Evolutionary conservation across 1,140 invertebrate genomes (phyloP), one percentile per base, ranked within the genome.

Genomic region (Scaptodrosophila lebanonensis): DNA sequence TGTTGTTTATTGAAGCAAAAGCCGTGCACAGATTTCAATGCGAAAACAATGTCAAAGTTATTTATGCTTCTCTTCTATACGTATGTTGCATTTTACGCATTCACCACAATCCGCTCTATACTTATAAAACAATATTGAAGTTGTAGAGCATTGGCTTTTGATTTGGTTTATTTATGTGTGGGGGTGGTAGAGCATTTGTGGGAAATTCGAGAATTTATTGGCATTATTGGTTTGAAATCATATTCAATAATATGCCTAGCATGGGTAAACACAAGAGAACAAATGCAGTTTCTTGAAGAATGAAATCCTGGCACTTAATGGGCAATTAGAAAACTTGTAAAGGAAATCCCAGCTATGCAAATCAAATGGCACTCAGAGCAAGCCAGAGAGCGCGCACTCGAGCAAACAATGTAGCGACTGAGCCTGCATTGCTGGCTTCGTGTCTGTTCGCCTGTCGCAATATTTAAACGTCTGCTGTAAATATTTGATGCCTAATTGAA

Each of bases 401-500:
- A 17, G 32, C 20, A 3, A 16, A 8, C 4, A 16, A 11, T 17
- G 22, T 38, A 12, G 27, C 9, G 27, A 6, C 30, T 7, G 9
- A 33, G 30, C 12, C 27, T n/a, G 27, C 30, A 53, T 32, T 22
- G 17, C 33, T 32, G 47, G 30, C 51, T 33, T 39, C 53, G 45
- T 40, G 38, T 57, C 32, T 35, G 32, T 11, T 3, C 13, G 53
- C 53, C 72, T 77, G 66, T 77, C 72, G 66, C 64, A 73, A 68
- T 79, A 65, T 79, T 79, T 79, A 79, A 79, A 73, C 73, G 73
- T 73, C 73, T 61, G 73, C 59, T 79, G 73, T 79, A 79, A 79
- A 79, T 79, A 79, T 79, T 79, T 79, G 73, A 79, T 79, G 73
- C 73, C 73, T 79, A 79, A 79, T 79, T 79, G 73, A 79, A 79